Conservation (phyloP, 2,888 invertebrate species). For the Microplitis manilae region DNA sequence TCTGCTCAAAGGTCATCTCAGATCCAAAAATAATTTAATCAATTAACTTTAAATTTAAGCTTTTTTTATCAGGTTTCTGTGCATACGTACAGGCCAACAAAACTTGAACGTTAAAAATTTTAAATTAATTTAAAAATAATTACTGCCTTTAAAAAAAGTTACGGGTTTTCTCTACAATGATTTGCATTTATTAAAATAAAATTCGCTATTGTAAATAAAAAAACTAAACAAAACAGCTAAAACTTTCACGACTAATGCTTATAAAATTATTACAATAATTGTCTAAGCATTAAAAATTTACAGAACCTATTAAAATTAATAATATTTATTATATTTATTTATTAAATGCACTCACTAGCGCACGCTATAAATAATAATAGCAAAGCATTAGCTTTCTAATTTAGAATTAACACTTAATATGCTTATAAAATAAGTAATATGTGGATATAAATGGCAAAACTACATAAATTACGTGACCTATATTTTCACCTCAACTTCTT, state of each 20-base stretch:
- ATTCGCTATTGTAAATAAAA: not conserved
- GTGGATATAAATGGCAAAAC: not conserved
- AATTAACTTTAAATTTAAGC: not conserved
- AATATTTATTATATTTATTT: not conserved
- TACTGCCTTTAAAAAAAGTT: not conserved
- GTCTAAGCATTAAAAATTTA: conserved; percentile 2
- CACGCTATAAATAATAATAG: not conserved
- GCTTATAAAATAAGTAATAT: conserved; percentile 38
- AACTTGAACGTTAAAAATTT: not conserved
- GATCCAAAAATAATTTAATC: not conserved
- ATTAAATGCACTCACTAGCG: not conserved
- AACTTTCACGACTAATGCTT: not conserved
- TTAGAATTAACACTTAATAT: conserved; percentile 36
- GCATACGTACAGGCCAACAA: not conserved
- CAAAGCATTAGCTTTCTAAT: conserved; percentile 46
- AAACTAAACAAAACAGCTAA: not conserved
- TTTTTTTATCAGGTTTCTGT: not conserved
- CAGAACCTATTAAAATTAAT: not conserved
- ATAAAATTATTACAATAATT: conserved; percentile 17
- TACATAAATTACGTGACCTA: conserved; percentile 36
- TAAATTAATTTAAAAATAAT: not conserved
- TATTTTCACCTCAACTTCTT: conserved; percentile 36
- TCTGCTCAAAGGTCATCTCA: not conserved
- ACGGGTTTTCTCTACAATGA: not conserved
- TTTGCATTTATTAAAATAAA: conserved; percentile 1